Evolutionary conservation across 2,888 invertebrate species (phyloP), one percentile per base, ranked within the genome.

Genomic region (Panorpa germanica): DNA sequence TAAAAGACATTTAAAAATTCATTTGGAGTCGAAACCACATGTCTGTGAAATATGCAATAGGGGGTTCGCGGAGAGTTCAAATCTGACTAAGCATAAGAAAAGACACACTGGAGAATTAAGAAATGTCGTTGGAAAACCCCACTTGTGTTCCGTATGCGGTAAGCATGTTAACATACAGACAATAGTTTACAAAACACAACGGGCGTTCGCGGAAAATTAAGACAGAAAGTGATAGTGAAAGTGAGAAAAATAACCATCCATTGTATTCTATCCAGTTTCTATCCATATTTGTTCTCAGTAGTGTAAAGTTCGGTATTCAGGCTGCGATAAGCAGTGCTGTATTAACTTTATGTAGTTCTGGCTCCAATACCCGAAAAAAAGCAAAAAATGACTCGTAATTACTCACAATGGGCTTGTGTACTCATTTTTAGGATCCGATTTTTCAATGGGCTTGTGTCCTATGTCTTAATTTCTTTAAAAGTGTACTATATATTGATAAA

Each of bases 31-130:
- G 31, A 61, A 59, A 40, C 56, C 57, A 0, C 57, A 58, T 39
- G 49, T 52, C 33, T 61, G 61, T 37, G 49, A 53, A 36, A 49
- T 55, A 24, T 61, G 61, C 37, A 48, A 53, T 25, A 59, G 55
- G 54, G 48, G 56, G 2, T 61, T 61, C 43, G 53, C 59, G 1
- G 59, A 60, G 37, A 57, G 56, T 40, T 57, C 57, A 3, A 59
- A 59, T 44, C 41, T 59, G 23, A 56, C 50, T 31, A 59, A 60
- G 36, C 60, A 59, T 38, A 53, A 53, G 39, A 56, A 57, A 40
- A 57, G 55, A 34, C 60, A 60, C 35, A 59, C 57, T 0, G 59
- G 58, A 1, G 59, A 57, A 42, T 38, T 59, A 35, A 42, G 58
- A 28, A 57, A 57, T 35, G 49, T 57, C 19, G 46, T 49, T 31